Evolutionary conservation across 1,140 invertebrate genomes (phyloP).

Genomic region (Lasioglossum albipes): DNA sequence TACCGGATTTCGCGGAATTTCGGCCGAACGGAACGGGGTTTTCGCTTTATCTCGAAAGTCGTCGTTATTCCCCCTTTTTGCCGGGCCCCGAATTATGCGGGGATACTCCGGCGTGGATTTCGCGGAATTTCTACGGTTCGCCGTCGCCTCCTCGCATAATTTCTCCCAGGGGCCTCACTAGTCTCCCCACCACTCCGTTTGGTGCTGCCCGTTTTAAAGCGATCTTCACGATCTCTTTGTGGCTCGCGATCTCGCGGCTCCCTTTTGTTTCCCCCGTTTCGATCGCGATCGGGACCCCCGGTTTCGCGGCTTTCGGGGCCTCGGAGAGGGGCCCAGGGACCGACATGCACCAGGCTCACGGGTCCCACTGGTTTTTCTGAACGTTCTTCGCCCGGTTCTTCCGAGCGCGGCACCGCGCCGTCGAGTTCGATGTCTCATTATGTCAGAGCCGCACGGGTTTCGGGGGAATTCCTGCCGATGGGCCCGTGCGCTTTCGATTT

Average conservation of each 20-base stretch:
- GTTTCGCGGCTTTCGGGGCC: constrained; percentile 33
- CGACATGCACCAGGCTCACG: background rate
- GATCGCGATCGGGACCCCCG: constrained; percentile 6
- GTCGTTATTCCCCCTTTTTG: constrained; percentile 19
- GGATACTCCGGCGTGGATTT: constrained; percentile 51
- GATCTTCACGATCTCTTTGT: constrained; percentile 12
- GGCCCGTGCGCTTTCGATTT: constrained; percentile 2
- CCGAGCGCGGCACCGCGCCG: background rate
- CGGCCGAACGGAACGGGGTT: constrained; percentile 40
- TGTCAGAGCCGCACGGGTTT: constrained; percentile 57
- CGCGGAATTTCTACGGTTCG: constrained; percentile 52
- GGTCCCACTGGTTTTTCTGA: constrained; percentile 36
- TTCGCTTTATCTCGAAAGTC: constrained; percentile 28
- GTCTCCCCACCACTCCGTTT: too few species aligned
- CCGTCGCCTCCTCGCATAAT: constrained; percentile 25
- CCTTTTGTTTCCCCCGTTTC: constrained; percentile 32
- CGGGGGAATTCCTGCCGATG: constrained; percentile 47
- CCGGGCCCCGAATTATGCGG: constrained; percentile 56
- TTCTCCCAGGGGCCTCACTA: background rate
- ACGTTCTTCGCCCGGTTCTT: constrained; percentile 46
- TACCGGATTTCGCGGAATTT: constrained; percentile 75
- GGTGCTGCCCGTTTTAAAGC: too few species aligned
- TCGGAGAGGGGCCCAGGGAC: constrained; percentile 4
- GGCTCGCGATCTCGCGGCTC: constrained; percentile 30
- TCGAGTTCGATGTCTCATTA: constrained; percentile 60